phyloP scores from a whole-genome alignment of 2,797 vertebrate species.

The Oreochromis mossambicus region DNA sequence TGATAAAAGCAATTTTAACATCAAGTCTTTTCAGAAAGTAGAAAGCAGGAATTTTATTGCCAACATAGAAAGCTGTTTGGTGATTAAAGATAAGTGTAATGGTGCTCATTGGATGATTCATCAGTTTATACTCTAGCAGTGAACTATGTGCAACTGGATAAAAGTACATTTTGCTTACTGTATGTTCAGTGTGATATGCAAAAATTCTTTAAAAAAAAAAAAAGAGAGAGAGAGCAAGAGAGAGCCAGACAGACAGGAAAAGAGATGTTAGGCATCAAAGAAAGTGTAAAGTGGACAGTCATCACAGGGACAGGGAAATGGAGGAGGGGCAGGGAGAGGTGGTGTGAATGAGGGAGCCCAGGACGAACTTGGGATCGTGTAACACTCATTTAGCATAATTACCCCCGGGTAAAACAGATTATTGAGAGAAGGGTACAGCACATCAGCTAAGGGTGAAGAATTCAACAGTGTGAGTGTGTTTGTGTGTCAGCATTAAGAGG shows the following conservation, averaged over 20 bases:
- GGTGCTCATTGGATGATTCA: background rate
- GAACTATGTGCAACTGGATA: background rate
- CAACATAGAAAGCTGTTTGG: background rate
- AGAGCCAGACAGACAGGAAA: background rate
- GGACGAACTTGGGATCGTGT: conserved; percentile 46
- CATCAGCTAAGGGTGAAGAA: background rate
- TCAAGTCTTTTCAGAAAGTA: background rate
- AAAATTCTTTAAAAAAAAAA: background rate
- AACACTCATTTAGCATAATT: conserved; percentile 68
- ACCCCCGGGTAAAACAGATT: conserved; percentile 66
- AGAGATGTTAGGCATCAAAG: background rate
- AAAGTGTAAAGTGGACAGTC: background rate
- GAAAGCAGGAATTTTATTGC: background rate
- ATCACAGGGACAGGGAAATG: background rate
- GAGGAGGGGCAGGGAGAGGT: background rate
- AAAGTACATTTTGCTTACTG: background rate
- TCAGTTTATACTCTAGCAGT: background rate
- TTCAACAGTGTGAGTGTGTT: conserved; percentile 2
- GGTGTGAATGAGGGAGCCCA: background rate
- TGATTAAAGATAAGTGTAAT: background rate
- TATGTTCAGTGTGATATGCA: background rate
- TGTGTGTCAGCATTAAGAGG: conserved; percentile 18
- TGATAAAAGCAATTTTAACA: background rate
- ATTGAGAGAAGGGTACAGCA: conserved; percentile 28
- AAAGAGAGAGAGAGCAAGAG: fast-evolving